Base-by-base conservation (phyloP, 1,140 invertebrate species). In the Augochlora pura region DNA sequence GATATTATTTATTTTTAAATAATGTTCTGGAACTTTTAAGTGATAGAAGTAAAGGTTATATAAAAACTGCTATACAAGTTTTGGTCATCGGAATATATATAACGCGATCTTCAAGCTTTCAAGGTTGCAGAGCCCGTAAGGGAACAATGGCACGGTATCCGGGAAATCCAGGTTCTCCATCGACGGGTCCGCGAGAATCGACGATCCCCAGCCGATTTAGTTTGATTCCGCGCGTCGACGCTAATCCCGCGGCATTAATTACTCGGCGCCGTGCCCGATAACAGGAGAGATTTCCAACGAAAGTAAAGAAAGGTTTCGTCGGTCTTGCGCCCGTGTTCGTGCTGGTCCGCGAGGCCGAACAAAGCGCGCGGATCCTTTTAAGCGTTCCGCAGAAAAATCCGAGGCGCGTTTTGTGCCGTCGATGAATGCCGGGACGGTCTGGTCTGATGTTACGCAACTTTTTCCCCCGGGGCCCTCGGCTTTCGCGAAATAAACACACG, bases 371-470 rank as follows among this genome's bases (percentile, higher is more conserved):
- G 60, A 72, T 57, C 60, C 32, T 78, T 78, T 78, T 64, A 72
- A 72, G 52, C 60, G 49, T 60, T 23, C 42, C 23, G 60, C 63
- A 52, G 18, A 72, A 72, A 32, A 72, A 59, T 42, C 27, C 68
- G 9, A 18, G 39, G 46, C 46, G 54, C 14, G 76, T 72, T 77
- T 77, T 77, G 68, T 77, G 27, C 18, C 3, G 32, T 7, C 38
- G 49, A 70, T 78, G 76, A 78, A 78, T 78, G 42, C 42, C 42
- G 14, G 42, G 42, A 27, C 60, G 27, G 60, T 72, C 59, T 46
- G 76, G 25, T 54, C 69, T 78, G 76, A 78, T 68, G 76, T 72
- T 65, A 9, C 21, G 76, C 60, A 52, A 72, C 63, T 54, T 57
- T 74, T 74, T 52, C 42, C 23, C 68, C n/a, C 38, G 32, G 21